phyloP scores from a whole-genome alignment of 2,113 vertebrate species.

The Microcebus lehilahytsara region DNA sequence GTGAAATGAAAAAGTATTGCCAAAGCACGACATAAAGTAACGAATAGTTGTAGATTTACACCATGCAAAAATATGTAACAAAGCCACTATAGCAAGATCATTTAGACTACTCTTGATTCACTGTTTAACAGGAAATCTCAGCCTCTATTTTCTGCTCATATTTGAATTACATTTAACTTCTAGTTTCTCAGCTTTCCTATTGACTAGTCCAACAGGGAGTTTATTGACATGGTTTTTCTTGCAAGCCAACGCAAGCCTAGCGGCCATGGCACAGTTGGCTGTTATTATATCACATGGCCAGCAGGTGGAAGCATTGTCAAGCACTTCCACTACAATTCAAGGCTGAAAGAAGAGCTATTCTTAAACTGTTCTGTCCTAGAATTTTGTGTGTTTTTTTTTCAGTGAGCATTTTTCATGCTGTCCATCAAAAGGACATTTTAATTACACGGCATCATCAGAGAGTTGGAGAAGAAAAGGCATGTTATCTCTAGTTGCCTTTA shows the following conservation, averaged over 20 bases:
- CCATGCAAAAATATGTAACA: not conserved
- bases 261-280: not conserved
- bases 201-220: not conserved
- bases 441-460: not conserved
- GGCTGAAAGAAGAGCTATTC: not conserved
- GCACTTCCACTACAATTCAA: not conserved
- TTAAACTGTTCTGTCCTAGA: not conserved
- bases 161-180: not conserved
- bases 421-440: not conserved
- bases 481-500: not conserved
- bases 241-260: accelerated
- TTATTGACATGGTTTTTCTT: not conserved
- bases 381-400: not conserved
- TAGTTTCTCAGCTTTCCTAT: not conserved
- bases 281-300: not conserved
- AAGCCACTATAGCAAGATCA: not conserved
- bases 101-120: not conserved
- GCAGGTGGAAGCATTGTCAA: not conserved
- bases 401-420: not conserved
- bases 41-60: not conserved
- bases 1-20: not conserved
- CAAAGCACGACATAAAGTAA: not conserved
- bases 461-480: not conserved
- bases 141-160: not conserved
- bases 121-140: not conserved